These are phyloP conservation scores for Digitonthophagus gazella DNA, from an alignment of 2,888 invertebrate genomes.

Conservation along the genomic window DNA sequence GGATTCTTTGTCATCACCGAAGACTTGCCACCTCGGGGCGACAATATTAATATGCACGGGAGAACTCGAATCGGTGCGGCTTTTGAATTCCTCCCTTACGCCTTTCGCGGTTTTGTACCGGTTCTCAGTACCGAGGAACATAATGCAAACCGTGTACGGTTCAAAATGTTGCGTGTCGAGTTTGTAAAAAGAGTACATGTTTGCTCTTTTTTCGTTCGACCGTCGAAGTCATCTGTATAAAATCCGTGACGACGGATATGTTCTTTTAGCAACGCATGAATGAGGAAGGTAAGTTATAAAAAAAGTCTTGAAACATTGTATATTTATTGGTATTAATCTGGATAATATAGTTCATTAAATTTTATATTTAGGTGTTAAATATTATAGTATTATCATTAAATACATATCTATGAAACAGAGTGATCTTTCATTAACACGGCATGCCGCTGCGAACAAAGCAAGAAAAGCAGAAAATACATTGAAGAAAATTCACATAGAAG, in stretches of 20 bases:
- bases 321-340: no score
- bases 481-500: no score
- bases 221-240: not conserved
- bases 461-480: no score
- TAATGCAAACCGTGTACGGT: not conserved
- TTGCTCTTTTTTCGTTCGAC: not conserved
- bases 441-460: no score
- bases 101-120: not conserved
- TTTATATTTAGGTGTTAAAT: no score
- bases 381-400: no score
- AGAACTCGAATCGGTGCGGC: not conserved
- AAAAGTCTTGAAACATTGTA: no score
- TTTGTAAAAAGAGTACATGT: not conserved
- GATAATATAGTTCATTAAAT: no score
- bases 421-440: no score
- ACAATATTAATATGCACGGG: not conserved
- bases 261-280: not conserved
- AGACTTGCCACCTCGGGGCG: not conserved
- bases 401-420: no score
- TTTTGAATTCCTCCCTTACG: not conserved
- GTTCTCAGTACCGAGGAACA: not conserved
- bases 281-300: not conserved
- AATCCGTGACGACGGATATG: not conserved
- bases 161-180: not conserved
- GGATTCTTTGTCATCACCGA: not conserved